Evolutionary conservation across 2,888 invertebrate species (phyloP).

Genomic region (Pammene fasciana): DNA sequence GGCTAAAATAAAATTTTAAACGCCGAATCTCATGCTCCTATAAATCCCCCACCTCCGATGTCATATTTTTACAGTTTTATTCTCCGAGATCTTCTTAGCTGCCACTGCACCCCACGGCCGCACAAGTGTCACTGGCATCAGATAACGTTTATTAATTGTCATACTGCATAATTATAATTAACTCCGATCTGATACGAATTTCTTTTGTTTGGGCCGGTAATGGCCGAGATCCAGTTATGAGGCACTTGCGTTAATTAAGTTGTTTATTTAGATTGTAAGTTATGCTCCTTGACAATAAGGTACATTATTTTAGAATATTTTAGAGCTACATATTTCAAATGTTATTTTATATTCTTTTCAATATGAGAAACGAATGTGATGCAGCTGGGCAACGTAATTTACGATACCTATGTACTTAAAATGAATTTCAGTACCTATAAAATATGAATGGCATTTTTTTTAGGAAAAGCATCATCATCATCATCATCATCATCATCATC

Average conservation of each 20-base stretch:
- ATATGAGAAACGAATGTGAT: no score
- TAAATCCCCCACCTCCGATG: no score
- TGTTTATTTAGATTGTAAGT: slow-evolving; percentile 8
- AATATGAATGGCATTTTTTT: no score
- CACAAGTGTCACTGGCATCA: slow-evolving; percentile 32
- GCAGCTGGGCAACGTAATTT: no score
- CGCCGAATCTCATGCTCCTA: no score
- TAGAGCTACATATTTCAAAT: not conserved
- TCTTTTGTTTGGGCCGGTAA: slow-evolving; percentile 30
- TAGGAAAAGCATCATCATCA: no score
- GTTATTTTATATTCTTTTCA: no score
- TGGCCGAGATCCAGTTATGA: slow-evolving; percentile 17
- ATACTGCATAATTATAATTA: slow-evolving; percentile 32
- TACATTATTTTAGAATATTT: not conserved
- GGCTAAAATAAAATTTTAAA: no score
- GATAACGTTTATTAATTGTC: slow-evolving; percentile 35
- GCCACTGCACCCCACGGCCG: not conserved
- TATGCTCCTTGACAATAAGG: not conserved
- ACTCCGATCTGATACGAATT: slow-evolving; percentile 29
- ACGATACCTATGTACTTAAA: no score
- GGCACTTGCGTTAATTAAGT: slow-evolving; percentile 6
- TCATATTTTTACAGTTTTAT: not conserved
- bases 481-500: no score
- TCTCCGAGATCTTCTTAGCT: not conserved
- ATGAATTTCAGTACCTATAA: no score